phyloP scores from a whole-genome alignment of 2,113 vertebrate species.

The Semnornis frantzii region DNA sequence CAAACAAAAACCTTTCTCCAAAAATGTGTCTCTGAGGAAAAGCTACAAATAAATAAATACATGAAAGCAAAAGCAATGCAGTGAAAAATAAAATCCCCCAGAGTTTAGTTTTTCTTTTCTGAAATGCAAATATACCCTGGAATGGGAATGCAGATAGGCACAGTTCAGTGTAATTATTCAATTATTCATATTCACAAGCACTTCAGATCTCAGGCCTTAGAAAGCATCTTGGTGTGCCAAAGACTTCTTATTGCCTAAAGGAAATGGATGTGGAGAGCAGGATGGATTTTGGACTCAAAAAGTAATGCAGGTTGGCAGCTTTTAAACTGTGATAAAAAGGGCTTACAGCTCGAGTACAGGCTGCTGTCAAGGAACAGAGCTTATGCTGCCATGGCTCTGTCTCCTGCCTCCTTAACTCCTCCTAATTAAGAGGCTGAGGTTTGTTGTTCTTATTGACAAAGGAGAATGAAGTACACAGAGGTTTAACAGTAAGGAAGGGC shows the following conservation, averaged over 20 bases:
- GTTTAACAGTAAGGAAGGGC: slow-evolving; percentile 59
- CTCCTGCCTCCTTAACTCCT: slow-evolving; percentile 35
- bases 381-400: no score
- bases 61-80: neutral
- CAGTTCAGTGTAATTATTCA: neutral
- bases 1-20: neutral
- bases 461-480: slow-evolving; percentile 57
- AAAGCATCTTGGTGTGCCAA: neutral
- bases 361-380: neutral
- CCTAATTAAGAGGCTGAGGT: slow-evolving; percentile 60
- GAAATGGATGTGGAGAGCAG: neutral
- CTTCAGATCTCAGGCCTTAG: neutral
- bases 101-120: neutral
- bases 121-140: neutral
- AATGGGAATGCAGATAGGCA: neutral
- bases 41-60: neutral
- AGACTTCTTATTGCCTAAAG: neutral
- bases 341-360: neutral
- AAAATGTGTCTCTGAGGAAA: neutral
- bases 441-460: slow-evolving; percentile 70
- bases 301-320: neutral
- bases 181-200: neutral
- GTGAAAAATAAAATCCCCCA: neutral
- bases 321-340: slow-evolving; percentile 17
- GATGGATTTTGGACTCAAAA: neutral